A percentile compares a stretch with the other conserved stretches of the same genome.
phyloP scores from a whole-genome alignment of 1,140 invertebrate species.

The Sycophila sp. region DNA sequence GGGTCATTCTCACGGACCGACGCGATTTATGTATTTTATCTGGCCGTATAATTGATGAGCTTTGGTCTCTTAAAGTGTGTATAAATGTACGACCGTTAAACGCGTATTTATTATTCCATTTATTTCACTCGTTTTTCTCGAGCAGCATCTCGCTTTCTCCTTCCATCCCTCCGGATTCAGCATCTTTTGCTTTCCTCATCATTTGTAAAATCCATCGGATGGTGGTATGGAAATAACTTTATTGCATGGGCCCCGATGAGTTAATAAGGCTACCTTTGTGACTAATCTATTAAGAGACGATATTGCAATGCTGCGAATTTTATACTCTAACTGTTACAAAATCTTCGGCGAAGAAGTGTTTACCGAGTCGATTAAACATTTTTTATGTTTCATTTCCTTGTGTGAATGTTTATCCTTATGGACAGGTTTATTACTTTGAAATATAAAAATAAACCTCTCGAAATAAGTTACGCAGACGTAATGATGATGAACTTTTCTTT shows the following conservation, averaged over 20 bases:
- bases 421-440: slow-evolving; percentile 5
- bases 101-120: background rate
- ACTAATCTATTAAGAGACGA: background rate
- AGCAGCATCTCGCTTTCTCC: background rate
- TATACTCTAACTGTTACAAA: background rate
- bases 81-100: no score
- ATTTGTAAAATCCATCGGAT: background rate
- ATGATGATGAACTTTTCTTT: slow-evolving; percentile 1
- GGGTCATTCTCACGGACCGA: slow-evolving; percentile 29
- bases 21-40: slow-evolving; percentile 39
- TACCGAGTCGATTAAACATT: no score
- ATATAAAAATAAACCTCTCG: slow-evolving; percentile 7
- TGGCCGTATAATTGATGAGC: slow-evolving; percentile 36
- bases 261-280: slow-evolving; percentile 1
- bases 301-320: background rate
- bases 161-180: background rate
- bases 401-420: slow-evolving; percentile 30
- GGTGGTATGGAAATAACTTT: slow-evolving; percentile 10
- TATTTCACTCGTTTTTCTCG: no score
- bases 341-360: background rate
- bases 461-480: slow-evolving; percentile 18
- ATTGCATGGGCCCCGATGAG: slow-evolving; percentile 7
- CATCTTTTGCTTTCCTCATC: background rate
- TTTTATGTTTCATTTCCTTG: slow-evolving; percentile 8
- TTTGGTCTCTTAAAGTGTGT: background rate